Evolutionary conservation across 92 coral and sea anemone genomes (phyloP).

Genomic region (Plumapathes pennacea): DNA sequence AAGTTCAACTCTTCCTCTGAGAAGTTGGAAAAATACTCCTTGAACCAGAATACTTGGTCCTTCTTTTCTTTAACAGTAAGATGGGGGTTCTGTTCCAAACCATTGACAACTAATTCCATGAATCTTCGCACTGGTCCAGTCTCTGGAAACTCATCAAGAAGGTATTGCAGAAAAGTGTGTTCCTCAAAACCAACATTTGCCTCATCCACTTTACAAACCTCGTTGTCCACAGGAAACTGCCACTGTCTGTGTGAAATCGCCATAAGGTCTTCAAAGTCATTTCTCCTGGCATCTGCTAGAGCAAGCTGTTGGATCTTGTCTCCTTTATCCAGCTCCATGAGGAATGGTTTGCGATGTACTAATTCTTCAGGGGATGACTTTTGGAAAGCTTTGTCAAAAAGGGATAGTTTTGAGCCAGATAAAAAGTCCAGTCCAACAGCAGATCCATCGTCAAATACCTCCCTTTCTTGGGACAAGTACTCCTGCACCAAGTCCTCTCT

Average conservation of each 20-base stretch:
- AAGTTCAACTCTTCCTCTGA: constrained; percentile 82
- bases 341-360: neutral
- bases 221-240: constrained; percentile 93
- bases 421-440: constrained; percentile 10
- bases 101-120: constrained; percentile 93
- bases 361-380: constrained; percentile 1
- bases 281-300: constrained; percentile 46
- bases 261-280: constrained; percentile 78
- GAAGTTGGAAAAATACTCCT: constrained; percentile 73
- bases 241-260: constrained; percentile 74
- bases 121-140: constrained; percentile 90
- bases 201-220: constrained; percentile 82
- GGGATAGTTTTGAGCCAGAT: constrained; percentile 42
- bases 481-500: constrained; percentile 11
- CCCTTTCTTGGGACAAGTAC: constrained; percentile 21
- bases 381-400: constrained; percentile 50
- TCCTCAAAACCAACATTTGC: constrained; percentile 82
- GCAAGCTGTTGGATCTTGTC: constrained; percentile 26
- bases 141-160: constrained; percentile 78
- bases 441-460: neutral
- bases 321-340: constrained; percentile 22
- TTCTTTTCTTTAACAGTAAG: constrained; percentile 72
- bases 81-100: constrained; percentile 90
- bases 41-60: constrained; percentile 84
- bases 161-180: constrained; percentile 86